Base-by-base conservation (phyloP, 2,113 vertebrate species). In the Phylloscopus trochiloides region DNA sequence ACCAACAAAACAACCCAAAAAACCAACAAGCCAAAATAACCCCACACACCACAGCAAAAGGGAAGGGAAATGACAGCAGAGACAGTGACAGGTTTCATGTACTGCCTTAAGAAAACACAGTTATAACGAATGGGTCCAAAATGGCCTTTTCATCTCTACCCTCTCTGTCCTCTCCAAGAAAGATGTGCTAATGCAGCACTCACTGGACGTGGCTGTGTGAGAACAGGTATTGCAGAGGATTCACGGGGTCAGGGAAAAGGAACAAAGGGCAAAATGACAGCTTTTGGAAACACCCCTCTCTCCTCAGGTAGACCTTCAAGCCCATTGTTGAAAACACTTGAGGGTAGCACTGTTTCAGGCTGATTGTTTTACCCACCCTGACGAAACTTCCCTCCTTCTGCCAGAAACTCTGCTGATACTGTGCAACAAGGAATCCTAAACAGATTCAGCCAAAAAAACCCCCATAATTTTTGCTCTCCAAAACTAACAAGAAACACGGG, bases 81-180 rank as follows among this genome's bases (percentile, higher is more conserved):
- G 76, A 77, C 81, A 70, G 93, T 90, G 77, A 58, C 32, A 84
- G 63, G 74, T 94, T 95, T 95, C 96, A 80, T 92, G 72, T 58
- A 68, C 66, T 80, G 81, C 91, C 70, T 85, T 72, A 93, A 93
- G 91, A 90, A 77, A 83, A 96, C 86, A 75, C 63, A 84, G 47
- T 81, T 84, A 32, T 28, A 97, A 96, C 4, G 14, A 94, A 87
- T 45, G 52, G 57, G 48, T 90, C 89, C 88, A 76, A 96, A 95
- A 4, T 28, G 29, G 71, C 52, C 62, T 70, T 90, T 93, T 80
- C 40, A 79, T 80, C 59, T 71, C 8, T 79, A 72, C 47, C 22
- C 36, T 74, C 48, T 67, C 77, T 73, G 28, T 45, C 11, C 38
- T 84, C 73, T 18, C 70, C 84, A 62, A 73, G 9, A 66, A 79